phyloP scores from a whole-genome alignment of 2,113 vertebrate genomes.

The Marcusenius ussheri region DNA sequence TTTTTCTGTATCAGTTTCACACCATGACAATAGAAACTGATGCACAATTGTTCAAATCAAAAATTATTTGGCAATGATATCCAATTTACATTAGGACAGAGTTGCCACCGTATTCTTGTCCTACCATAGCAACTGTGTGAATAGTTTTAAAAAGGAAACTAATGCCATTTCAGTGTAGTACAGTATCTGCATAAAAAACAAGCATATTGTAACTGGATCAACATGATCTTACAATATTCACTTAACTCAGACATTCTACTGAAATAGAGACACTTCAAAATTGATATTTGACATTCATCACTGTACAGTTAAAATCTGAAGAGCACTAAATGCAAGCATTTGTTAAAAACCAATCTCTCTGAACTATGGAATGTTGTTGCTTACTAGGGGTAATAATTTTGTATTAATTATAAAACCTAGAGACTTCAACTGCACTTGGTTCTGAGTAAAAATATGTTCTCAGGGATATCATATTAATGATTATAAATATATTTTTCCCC shows the following conservation, averaged over 20 bases:
- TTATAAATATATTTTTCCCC: slow-evolving; percentile 26
- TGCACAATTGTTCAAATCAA: not conserved
- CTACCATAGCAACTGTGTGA: not conserved
- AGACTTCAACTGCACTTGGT: slow-evolving; percentile 45
- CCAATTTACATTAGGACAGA: not conserved
- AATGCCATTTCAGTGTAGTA: not conserved
- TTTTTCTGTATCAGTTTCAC: not conserved
- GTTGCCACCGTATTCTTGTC: not conserved
- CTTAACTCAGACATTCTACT: not conserved
- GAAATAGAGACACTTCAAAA: not conserved
- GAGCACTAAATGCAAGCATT: not conserved
- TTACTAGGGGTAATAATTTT: slow-evolving; percentile 26
- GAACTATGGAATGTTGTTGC: slow-evolving; percentile 1
- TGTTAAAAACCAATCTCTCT: not conserved
- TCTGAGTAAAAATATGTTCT: slow-evolving; percentile 63
- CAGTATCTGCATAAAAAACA: not conserved
- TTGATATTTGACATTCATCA: not conserved
- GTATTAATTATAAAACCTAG: slow-evolving; percentile 10
- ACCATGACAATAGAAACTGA: not conserved
- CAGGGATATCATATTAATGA: slow-evolving; percentile 55
- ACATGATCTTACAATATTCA: not conserved
- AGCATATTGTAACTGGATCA: not conserved
- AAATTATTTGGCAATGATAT: not conserved
- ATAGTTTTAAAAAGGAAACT: not conserved
- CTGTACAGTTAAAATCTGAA: not conserved